These are phyloP conservation scores for Lampris incognitus DNA, from an alignment of 2,113 vertebrate genomes.

Conservation along the genomic window DNA sequence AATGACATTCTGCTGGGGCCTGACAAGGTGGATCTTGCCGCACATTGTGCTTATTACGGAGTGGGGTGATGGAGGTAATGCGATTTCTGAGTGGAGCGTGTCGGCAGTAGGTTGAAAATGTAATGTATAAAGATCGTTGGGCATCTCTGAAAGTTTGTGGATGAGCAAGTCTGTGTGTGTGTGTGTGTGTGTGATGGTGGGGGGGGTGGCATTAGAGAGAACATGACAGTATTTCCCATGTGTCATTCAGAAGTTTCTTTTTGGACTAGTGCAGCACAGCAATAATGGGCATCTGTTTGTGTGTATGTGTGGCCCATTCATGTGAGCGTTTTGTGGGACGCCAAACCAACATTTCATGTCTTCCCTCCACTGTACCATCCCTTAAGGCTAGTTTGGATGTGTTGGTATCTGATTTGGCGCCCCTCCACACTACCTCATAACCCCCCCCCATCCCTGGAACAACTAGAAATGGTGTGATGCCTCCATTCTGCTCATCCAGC, in stretches of 20 bases:
- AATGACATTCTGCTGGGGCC: constrained; percentile 50
- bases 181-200: neutral
- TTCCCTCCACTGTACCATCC: constrained; percentile 41
- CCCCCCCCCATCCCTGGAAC: constrained; percentile 52
- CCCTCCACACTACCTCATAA: constrained; percentile 63
- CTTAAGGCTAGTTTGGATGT: constrained; percentile 62
- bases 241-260: constrained; percentile 18
- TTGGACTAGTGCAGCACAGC: constrained; percentile 6
- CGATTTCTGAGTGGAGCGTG: constrained; percentile 63
- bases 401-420: constrained; percentile 66
- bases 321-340: constrained; percentile 56
- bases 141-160: constrained; percentile 44
- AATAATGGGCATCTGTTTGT: constrained; percentile 14
- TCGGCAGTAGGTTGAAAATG: constrained; percentile 46
- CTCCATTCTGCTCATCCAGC: constrained; percentile 46
- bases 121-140: constrained; percentile 49
- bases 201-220: neutral
- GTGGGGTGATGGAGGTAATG: constrained; percentile 51
- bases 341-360: constrained; percentile 30
- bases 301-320: constrained; percentile 4
- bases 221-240: constrained; percentile 14
- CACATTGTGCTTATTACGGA: constrained; percentile 51
- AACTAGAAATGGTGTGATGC: constrained; percentile 53
- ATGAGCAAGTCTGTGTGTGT: constrained; percentile 13
- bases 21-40: constrained; percentile 58